Evolutionary conservation across 2,888 invertebrate species (phyloP), one percentile per base, ranked within the genome.

Genomic region (Rhamphomyia laevipes): DNA sequence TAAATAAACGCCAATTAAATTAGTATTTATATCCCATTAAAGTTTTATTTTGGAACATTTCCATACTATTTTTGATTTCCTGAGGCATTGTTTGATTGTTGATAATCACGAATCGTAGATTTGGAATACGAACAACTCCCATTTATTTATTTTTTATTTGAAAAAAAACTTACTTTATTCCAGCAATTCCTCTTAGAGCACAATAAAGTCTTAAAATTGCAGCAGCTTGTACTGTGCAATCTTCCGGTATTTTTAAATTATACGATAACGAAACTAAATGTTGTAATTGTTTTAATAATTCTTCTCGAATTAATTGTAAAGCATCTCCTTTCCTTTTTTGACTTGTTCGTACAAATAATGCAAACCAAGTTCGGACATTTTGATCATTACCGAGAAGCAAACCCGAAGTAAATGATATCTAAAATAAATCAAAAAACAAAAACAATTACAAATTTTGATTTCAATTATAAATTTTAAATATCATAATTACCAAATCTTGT

Each of bases 281-380:
- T 59, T 82, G 79, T n/a, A 90, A 66, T 55, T 86, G 77, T 46
- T 78, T 77, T 2, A 87, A 69, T 41, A 92, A 70, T 63, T 91
- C 87, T 54, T 86, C 84, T 21, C 94, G 75, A 48, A 93, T 68
- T 40, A 68, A 43, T 49, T 64, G 65, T n/a, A 70, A 51, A 0
- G 69, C 68, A 46, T 88, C 87, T 16, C 86, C 83, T 67, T 87
- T 88, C 17, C 85, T 77, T 62, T 75, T 70, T 44, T 70, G 70
- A 46, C 68, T 69, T 58, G 86, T 87, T 50, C 93, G 80, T 43
- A 95, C 81, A 63, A 91, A 95, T 61, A 87, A 78, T 1, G 92
- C 90, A 68, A 95, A 92, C 95, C 95, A 96, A 48, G 84, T 85
- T 60, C 94, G 77, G 4, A 90, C 84, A 55, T 84, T 82, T 63